These are phyloP conservation scores for Marmota monax DNA, from an alignment of 2,113 vertebrate genomes.

Conservation along the genomic window DNA sequence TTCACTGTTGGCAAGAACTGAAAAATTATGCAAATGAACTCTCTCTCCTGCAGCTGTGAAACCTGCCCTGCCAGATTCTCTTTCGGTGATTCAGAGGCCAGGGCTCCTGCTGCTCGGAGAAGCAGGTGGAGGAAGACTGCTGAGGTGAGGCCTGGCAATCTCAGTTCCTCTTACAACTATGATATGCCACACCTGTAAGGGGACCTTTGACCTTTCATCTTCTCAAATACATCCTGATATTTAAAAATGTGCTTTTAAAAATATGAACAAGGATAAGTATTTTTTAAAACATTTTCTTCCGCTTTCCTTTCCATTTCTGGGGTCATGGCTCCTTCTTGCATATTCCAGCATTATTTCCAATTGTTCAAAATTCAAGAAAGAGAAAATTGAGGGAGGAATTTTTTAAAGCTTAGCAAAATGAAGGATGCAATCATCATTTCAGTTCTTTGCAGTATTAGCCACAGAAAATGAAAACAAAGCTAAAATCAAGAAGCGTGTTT, in stretches of 20 bases:
- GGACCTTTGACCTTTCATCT: not conserved
- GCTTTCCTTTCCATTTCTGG: not conserved
- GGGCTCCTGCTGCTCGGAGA: not conserved
- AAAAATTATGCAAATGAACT: constrained; percentile 47
- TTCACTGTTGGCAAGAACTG: not conserved
- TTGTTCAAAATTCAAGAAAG: constrained; percentile 26
- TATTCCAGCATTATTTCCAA: not conserved
- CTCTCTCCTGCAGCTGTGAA: not conserved
- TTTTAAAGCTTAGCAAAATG: constrained; percentile 42
- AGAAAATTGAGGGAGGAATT: not conserved
- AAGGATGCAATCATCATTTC: not conserved
- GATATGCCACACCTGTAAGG: not conserved
- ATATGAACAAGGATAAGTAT: not conserved
- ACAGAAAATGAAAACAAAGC: not conserved
- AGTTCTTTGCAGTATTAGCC: not conserved
- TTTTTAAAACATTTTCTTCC: not conserved
- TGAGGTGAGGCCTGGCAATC: not conserved
- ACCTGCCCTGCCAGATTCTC: constrained; percentile 72
- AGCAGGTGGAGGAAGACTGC: constrained; percentile 11
- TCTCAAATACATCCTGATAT: not conserved
- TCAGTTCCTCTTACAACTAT: not conserved
- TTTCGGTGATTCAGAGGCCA: constrained; percentile 66
- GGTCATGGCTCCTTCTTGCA: not conserved
- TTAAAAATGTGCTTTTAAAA: not conserved
- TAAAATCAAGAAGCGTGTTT: not conserved